phyloP scores from a whole-genome alignment of 2,888 invertebrate species.

The Lomographa bimaculata region DNA sequence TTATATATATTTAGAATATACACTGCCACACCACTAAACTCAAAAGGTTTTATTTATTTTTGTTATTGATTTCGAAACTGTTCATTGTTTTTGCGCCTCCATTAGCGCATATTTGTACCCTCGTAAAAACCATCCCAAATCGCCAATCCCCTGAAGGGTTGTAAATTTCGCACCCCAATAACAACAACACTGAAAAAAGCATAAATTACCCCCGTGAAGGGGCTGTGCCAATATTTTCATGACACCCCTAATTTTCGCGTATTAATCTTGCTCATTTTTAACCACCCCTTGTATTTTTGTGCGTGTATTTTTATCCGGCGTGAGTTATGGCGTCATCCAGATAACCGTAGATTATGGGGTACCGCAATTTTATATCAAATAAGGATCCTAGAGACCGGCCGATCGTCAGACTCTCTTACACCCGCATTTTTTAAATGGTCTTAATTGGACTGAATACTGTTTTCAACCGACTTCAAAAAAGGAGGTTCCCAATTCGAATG shows the following conservation, averaged over 20 bases:
- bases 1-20: too few relatives aligned
- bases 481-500: too few relatives aligned
- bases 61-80: neutral
- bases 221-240: slow-evolving; percentile 34
- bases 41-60: too few relatives aligned
- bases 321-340: slow-evolving; percentile 42
- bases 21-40: too few relatives aligned
- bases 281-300: slow-evolving; percentile 21
- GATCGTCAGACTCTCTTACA: too few relatives aligned
- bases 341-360: too few relatives aligned
- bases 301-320: slow-evolving; percentile 32
- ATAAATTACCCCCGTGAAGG: slow-evolving; percentile 24
- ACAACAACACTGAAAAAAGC: slow-evolving; percentile 19
- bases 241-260: slow-evolving; percentile 37
- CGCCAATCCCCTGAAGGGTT: slow-evolving; percentile 11
- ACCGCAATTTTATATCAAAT: neutral
- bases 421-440: too few relatives aligned
- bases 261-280: slow-evolving; percentile 44
- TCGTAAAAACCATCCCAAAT: neutral
- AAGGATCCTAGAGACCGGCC: too few relatives aligned
- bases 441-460: too few relatives aligned
- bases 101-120: too few relatives aligned
- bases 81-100: neutral
- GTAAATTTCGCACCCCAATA: slow-evolving; percentile 22
- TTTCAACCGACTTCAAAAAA: too few relatives aligned